Evolutionary conservation across 2,888 invertebrate species (phyloP).

Genomic region (Conus canariensis): DNA sequence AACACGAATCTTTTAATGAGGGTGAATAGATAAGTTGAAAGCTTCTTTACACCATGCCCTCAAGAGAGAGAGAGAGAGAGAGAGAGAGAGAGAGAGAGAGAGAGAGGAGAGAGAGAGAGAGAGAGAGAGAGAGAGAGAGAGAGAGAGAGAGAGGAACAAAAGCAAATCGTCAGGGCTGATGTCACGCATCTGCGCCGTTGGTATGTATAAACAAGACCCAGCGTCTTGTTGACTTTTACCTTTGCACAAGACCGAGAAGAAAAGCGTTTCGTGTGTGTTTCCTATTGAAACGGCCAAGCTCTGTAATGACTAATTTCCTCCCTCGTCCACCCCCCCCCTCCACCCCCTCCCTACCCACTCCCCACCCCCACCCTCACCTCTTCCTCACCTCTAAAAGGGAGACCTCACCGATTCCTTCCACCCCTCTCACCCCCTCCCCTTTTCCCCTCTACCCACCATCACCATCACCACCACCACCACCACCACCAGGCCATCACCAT

Average conservation of each 20-base stretch:
- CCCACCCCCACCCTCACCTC: not conserved
- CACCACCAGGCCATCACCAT: not conserved
- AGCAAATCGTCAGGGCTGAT: not conserved
- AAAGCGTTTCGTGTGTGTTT: constrained; percentile 21
- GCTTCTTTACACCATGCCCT: no score
- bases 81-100: not conserved
- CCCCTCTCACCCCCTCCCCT: not conserved
- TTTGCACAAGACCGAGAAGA: no score
- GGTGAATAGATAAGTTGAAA: no score
- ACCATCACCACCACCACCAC: not conserved
- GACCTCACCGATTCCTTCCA: not conserved
- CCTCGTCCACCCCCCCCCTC: no score
- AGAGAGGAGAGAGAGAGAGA: not conserved
- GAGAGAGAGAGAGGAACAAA: not conserved
- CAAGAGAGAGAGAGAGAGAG: not conserved
- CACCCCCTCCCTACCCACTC: not conserved
- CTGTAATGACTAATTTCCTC: constrained; percentile 27
- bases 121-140: no score
- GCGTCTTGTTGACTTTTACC: no score
- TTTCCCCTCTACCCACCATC: not conserved
- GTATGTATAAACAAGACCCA: no score
- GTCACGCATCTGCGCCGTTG: no score
- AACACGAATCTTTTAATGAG: no score
- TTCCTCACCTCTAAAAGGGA: not conserved
- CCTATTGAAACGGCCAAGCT: constrained; percentile 2